Percentiles rank a stretch among this genome's conserved stretches.
These are phyloP conservation scores for Thaumatotibia leucotreta DNA, from an alignment of 1,140 invertebrate species.

Conservation along the genomic window DNA sequence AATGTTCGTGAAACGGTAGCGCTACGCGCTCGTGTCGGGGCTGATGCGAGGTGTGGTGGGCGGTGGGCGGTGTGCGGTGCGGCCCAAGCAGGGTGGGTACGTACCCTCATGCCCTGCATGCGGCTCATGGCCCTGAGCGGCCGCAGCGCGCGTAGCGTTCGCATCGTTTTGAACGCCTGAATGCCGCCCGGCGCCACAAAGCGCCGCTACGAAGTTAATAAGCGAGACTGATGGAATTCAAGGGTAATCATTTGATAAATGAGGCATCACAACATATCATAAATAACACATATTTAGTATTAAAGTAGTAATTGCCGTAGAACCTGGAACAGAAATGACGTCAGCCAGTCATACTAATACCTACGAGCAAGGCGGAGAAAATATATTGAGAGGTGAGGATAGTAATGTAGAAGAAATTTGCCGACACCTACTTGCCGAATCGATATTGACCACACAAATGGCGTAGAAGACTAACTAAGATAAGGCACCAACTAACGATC, in stretches of 20 bases:
- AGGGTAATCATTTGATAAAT: slow-evolving; percentile 44
- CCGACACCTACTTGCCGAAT: not conserved
- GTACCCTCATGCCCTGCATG: slow-evolving; percentile 99
- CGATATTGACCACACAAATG: not conserved
- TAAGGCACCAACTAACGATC: not conserved
- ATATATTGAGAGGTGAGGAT: not conserved
- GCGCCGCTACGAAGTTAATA: slow-evolving; percentile 97
- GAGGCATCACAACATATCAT: slow-evolving; percentile 6
- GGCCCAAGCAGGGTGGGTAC: slow-evolving; percentile 73
- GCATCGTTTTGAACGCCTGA: slow-evolving; percentile 99
- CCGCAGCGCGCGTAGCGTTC: slow-evolving; percentile 95
- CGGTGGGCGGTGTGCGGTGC: slow-evolving; percentile 25
- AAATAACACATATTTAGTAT: slow-evolving; percentile 1
- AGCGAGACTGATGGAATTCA: slow-evolving; percentile 89
- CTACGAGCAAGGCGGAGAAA: not conserved
- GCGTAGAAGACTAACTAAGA: not conserved
- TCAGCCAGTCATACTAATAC: not conserved
- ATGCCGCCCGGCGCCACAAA: slow-evolving; percentile 95
- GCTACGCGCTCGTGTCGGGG: slow-evolving; percentile 31
- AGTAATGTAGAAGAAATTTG: not conserved
- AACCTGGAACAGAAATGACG: slow-evolving; percentile 15
- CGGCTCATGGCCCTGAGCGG: slow-evolving; percentile 96
- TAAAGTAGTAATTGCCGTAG: not conserved
- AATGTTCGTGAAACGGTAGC: slow-evolving; percentile 17
- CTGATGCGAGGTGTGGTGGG: slow-evolving; percentile 34